phyloP scores from a whole-genome alignment of 2,113 vertebrate genomes.

The Spizaetus ornatus region DNA sequence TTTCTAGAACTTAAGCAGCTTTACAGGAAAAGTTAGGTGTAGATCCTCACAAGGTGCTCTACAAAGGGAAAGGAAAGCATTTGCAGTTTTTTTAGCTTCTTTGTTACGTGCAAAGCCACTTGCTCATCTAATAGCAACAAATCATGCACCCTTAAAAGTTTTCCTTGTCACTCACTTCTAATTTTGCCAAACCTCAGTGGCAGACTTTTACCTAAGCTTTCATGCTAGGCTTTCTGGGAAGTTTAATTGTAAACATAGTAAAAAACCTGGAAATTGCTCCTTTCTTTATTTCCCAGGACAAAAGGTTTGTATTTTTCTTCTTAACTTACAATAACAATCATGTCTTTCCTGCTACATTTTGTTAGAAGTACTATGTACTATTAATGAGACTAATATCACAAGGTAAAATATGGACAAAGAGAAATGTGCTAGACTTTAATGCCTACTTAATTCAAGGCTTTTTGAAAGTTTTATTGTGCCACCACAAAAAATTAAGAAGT shows the following conservation, averaged over 20 bases:
- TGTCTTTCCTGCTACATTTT: neutral
- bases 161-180: neutral
- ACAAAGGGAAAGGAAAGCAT: neutral
- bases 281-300: neutral
- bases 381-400: neutral
- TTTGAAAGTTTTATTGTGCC: neutral
- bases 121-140: neutral
- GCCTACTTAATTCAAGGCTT: neutral
- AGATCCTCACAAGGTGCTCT: neutral
- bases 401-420: neutral
- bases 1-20: neutral
- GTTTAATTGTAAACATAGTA: neutral
- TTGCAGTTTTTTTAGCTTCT: neutral
- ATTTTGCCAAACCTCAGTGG: neutral
- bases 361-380: neutral
- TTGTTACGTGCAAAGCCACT: neutral
- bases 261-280: conserved; percentile 8
- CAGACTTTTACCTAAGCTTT: neutral
- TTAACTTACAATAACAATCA: neutral
- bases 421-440: neutral
- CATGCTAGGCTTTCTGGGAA: neutral
- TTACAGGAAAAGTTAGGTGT: neutral
- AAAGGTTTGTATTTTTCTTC: neutral
- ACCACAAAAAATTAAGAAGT: neutral
- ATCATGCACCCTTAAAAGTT: rapidly evolving